A percentile compares a stretch with the other conserved stretches of the same genome.
phyloP scores from a whole-genome alignment of 2,888 invertebrate genomes.

The Trachelus stipa region DNA sequence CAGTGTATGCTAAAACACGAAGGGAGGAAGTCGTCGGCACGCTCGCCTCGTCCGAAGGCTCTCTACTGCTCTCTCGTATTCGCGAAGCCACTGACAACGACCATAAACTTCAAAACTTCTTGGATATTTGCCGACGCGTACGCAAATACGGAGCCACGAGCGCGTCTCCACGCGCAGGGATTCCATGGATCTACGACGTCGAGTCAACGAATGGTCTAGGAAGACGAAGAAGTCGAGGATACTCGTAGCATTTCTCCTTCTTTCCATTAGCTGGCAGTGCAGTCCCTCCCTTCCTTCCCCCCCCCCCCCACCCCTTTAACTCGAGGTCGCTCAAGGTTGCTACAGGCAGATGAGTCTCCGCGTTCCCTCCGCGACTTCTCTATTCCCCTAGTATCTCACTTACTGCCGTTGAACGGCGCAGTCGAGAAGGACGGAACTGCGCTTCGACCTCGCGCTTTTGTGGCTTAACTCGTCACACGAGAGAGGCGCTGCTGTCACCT shows the following conservation, averaged over 20 bases:
- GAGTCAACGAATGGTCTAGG: neutral
- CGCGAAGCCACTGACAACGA: neutral
- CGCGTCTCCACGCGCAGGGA: neutral
- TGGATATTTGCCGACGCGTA: slow-evolving; percentile 3
- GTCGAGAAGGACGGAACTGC: too few species aligned
- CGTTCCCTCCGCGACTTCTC: too few species aligned
- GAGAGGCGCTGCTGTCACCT: too few species aligned
- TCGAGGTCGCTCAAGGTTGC: slow-evolving; percentile 5
- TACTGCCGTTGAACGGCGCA: too few species aligned
- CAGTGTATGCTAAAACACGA: neutral
- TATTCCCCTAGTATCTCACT: too few species aligned
- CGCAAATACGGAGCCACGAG: slow-evolving; percentile 7
- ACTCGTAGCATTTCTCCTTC: slow-evolving; percentile 22
- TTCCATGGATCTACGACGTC: slow-evolving; percentile 18
- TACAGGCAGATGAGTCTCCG: too few species aligned
- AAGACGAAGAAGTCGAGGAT: slow-evolving; percentile 5
- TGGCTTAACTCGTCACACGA: too few species aligned
- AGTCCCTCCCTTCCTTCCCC: neutral
- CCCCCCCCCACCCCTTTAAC: slow-evolving; percentile 16
- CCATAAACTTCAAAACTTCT: neutral
- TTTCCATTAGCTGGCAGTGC: neutral
- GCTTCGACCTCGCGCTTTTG: too few species aligned
- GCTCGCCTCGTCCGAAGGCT: neutral
- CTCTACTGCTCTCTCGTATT: too few species aligned
- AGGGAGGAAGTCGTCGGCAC: slow-evolving; percentile 3